Base-by-base conservation (phyloP, 2,797 vertebrate species). In the Petrocephalus schoutedeni region DNA sequence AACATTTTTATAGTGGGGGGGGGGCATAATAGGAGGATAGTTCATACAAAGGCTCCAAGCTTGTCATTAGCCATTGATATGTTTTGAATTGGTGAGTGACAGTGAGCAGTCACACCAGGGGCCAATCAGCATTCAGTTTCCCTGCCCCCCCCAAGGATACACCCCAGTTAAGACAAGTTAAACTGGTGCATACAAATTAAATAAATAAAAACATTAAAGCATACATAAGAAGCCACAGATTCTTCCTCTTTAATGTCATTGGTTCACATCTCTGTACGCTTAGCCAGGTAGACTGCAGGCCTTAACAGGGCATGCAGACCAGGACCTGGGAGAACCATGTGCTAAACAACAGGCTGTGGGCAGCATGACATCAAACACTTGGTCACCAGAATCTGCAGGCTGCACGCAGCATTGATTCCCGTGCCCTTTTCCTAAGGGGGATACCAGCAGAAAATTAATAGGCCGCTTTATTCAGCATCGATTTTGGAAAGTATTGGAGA, bases 331-430 rank as follows among this genome's bases (percentile, higher is more conserved):
- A 94, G 95, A 94, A 91, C 92, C 49, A 87, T 91, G 92, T 91
- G 94, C 94, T 94, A 93, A 93, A 92, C 93, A 91, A 91, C 92
- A 93, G 91, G 90, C 90, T 91, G 90, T 82, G 90, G 89, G 92
- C 94, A 94, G 94, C 93, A 89, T 91, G 89, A 92, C 91, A 93
- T 93, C 93, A 93, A 94, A 93, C 90, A 92, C 89, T 91, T 89
- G 90, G 88, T 91, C 90, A 92, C 16, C n/a, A 12, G 4, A 7
- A 45, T 64, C 36, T 49, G 58, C 16, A n/a, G 16, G 21, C 19
- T n/a, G 19, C 41, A 3, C 0, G 59, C 4, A 23, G 53, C 86
- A 53, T 45, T 51, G 51, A 57, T 32, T 12, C 4, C 56, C 36
- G 19, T 10, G 32, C 32, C 41, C 19, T 4, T 57, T 36, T 57